Conservation (phyloP, 2,113 vertebrate species). For the Nothocercus julius region DNA sequence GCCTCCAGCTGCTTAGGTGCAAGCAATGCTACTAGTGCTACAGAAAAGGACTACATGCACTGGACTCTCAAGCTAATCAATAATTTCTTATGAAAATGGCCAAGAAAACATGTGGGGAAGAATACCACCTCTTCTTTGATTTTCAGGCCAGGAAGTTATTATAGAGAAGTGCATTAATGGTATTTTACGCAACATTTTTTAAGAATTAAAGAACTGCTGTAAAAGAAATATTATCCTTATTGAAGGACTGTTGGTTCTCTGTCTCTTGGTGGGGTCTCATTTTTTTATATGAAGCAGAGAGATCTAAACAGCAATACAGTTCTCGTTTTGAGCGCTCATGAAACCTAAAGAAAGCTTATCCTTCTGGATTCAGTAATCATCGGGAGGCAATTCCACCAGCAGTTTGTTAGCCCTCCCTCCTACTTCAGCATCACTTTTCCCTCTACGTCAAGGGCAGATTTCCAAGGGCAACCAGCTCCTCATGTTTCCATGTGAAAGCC, state of each 20-base stretch:
- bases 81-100: conserved; percentile 22
- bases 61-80: background rate
- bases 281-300: background rate
- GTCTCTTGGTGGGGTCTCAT: background rate
- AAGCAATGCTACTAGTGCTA: background rate
- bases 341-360: background rate
- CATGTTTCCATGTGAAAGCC: conserved; percentile 1
- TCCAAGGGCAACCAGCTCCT: background rate
- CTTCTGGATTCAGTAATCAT: background rate
- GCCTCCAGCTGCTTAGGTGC: background rate
- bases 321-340: background rate
- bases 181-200: background rate
- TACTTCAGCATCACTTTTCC: background rate
- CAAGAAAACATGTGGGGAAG: background rate
- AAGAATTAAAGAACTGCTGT: background rate
- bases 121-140: background rate
- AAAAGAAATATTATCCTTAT: background rate
- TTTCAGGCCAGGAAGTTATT: background rate
- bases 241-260: background rate
- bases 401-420: background rate
- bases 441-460: background rate
- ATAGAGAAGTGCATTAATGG: background rate
- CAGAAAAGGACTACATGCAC: background rate
- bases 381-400: background rate
- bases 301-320: background rate